Evolutionary conservation across 2,888 invertebrate species (phyloP).

Genomic region (Heliconius ethilla): DNA sequence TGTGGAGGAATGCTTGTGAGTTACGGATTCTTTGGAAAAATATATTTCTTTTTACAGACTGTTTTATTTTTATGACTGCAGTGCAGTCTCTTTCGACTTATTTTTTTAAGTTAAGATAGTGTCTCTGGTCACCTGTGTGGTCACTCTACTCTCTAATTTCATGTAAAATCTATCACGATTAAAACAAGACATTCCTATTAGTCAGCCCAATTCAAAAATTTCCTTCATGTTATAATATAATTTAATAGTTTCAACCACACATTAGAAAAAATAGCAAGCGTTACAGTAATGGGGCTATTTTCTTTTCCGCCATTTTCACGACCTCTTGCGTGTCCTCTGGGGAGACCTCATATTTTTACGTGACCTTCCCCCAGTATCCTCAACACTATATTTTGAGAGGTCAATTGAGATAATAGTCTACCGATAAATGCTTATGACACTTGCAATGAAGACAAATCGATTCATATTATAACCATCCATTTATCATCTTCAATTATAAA

Average conservation of each 20-base stretch:
- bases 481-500: background rate
- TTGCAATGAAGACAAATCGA: conserved; percentile 4
- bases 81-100: no score
- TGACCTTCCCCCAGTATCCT: background rate
- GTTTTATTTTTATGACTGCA: background rate
- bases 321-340: background rate
- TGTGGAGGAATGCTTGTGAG: conserved; percentile 24
- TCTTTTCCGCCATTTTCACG: background rate
- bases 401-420: conserved; percentile 6
- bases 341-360: conserved; percentile 14
- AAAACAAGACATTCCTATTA: background rate
- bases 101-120: no score
- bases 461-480: background rate
- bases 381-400: conserved; percentile 6
- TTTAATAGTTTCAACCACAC: background rate
- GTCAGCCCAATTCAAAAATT: background rate
- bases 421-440: conserved; percentile 5
- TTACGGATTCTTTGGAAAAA: background rate
- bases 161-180: no score
- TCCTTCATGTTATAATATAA: background rate
- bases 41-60: background rate
- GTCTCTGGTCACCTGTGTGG: no score
- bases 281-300: background rate
- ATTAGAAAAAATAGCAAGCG: background rate
- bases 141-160: no score